These are phyloP conservation scores for Anhinga anhinga DNA, from an alignment of 2,113 vertebrate species.

Conservation along the genomic window DNA sequence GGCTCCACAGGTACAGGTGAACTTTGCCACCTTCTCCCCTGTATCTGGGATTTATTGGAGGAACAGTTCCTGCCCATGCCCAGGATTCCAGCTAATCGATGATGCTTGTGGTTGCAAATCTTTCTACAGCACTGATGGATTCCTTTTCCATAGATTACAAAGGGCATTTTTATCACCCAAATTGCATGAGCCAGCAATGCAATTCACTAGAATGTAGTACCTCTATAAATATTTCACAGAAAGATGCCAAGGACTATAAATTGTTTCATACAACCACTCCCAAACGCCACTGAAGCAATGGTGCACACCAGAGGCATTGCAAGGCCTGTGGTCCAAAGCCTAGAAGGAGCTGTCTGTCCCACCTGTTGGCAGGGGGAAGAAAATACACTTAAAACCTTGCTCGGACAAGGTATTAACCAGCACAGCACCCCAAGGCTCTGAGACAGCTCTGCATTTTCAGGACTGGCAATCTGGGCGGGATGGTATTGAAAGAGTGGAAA, in stretches of 20 bases:
- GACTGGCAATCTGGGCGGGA: background rate
- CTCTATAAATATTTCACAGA: background rate
- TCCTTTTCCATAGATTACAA: background rate
- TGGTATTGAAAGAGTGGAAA: background rate
- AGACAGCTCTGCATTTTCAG: background rate
- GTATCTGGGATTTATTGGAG: background rate
- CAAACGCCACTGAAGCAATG: accelerated
- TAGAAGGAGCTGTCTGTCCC: background rate
- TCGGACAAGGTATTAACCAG: background rate
- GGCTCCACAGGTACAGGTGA: accelerated
- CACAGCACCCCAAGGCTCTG: background rate
- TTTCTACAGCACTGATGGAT: background rate
- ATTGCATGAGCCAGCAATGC: background rate
- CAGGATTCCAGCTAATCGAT: background rate
- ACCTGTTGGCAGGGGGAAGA: background rate
- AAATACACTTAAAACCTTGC: background rate
- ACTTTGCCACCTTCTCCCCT: background rate
- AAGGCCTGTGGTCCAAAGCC: background rate
- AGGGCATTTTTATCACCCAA: background rate
- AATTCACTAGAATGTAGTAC: background rate
- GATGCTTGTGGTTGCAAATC: background rate
- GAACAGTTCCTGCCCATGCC: background rate
- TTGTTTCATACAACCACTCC: background rate
- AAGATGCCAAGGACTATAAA: background rate
- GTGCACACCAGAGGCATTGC: background rate